Evolutionary conservation across 2,113 vertebrate genomes (phyloP), one percentile per base, ranked within the genome.

Genomic region (Coregonus clupeaformis): DNA sequence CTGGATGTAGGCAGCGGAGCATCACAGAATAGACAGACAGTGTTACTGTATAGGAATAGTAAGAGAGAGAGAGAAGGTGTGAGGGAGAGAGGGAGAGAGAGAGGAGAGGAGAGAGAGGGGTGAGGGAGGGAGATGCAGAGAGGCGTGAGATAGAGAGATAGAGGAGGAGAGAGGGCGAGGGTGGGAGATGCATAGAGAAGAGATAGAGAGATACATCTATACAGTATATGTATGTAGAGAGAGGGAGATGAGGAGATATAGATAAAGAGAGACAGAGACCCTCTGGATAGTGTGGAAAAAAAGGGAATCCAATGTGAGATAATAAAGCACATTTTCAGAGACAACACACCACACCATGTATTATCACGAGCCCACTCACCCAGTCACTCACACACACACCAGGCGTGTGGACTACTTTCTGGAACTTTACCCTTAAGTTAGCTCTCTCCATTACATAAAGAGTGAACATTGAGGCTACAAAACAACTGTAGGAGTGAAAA

Each of bases 351-450:
- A n/a, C 13, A 60, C 16, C 57, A 16, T 60, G 49, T 52, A 52
- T 52, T 16, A 18, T 52, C 3, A 52, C 16, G 14, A 49, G 11
- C 47, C 14, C 47, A 49, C 4, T 16, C 4, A 49, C 14, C 36
- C 36, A 36, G 32, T 36, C 36, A 42, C 7, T 2, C 6, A 32
- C 7, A 11, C 36, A 11, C 36, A 7, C 32, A 7, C 32, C 32
- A 42, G 36, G 9, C 9, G 36, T 42, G 36, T 42, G 36, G 36
- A 42, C 2, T 42, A 42, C 36, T 42, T 68, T 68, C 57, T 64
- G 74, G 87, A 83, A 87, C 78, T 74, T 84, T 66, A 77, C 81
- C 77, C 84, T 25, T 16, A 86, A 89, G 82, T 84, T 77, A 84
- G 74, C 69, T 64, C 22, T 64, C 22, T 64, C 24, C 25, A 25